Conservation (phyloP, 2,113 vertebrate species). For the Theristicus caerulescens region DNA sequence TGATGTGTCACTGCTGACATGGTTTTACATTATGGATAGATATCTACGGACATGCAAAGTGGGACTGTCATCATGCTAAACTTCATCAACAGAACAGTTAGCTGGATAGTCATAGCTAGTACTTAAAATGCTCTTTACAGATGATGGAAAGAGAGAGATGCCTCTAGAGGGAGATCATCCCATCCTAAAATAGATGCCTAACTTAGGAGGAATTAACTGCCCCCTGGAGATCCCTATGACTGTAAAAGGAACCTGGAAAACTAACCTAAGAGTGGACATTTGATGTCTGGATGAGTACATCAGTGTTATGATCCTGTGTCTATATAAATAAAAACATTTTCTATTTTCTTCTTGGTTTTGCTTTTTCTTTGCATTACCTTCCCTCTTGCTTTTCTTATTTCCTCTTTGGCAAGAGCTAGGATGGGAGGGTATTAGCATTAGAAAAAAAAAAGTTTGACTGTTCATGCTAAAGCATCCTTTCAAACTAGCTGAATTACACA, state of each 20-base stretch:
- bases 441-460: not conserved
- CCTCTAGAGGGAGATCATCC: not conserved
- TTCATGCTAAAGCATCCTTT: not conserved
- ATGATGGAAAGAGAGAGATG: not conserved
- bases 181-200: not conserved
- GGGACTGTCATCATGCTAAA: not conserved
- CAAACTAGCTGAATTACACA: not conserved
- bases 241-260: not conserved
- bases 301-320: not conserved
- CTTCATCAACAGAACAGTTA: not conserved
- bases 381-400: not conserved
- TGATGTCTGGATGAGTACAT: not conserved
- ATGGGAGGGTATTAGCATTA: not conserved
- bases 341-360: not conserved
- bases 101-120: not conserved
- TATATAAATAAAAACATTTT: not conserved
- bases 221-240: not conserved
- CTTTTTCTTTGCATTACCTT: not conserved
- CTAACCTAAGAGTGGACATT: not conserved
- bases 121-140: not conserved
- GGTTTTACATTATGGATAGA: not conserved
- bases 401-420: not conserved
- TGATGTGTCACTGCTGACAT: not conserved
- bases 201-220: not conserved
- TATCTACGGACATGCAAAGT: not conserved